Percentiles rank a stretch among this genome's conserved stretches.
Evolutionary conservation across 2,888 invertebrate genomes (phyloP).

Genomic region (Leptinotarsa rubiginosa): DNA sequence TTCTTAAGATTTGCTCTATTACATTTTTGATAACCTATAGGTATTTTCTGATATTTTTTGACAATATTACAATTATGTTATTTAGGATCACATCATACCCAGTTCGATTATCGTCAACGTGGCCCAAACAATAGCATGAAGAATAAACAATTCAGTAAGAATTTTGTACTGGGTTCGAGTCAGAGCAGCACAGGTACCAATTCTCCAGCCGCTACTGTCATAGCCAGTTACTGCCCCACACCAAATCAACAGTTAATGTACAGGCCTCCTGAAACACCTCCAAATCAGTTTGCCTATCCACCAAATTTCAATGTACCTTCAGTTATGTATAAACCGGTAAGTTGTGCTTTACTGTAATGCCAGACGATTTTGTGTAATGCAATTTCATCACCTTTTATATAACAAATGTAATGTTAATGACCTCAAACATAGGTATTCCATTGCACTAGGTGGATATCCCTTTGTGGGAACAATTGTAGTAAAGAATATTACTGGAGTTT

Average conservation of each 20-base stretch:
- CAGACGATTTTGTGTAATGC: too few species aligned
- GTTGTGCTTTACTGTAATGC: conserved; percentile 26
- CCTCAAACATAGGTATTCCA: too few species aligned
- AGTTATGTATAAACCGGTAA: conserved; percentile 62
- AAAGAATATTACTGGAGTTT: too few species aligned
- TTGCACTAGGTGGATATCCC: too few species aligned
- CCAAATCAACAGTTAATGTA: conserved; percentile 54
- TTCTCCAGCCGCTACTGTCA: conserved; percentile 64
- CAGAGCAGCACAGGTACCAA: conserved; percentile 64
- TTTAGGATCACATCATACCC: conserved; percentile 22
- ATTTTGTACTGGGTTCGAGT: conserved; percentile 58
- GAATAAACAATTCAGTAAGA: conserved; percentile 45
- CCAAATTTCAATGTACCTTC: conserved; percentile 57
- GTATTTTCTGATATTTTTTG: too few species aligned
- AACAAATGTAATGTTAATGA: too few species aligned
- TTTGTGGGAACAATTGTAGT: too few species aligned
- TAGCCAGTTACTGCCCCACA: conserved; percentile 59
- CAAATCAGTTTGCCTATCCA: conserved; percentile 56
- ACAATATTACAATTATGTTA: background rate
- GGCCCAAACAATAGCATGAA: conserved; percentile 30
- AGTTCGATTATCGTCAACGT: conserved; percentile 40
- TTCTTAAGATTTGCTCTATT: too few species aligned
- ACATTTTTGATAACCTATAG: too few species aligned
- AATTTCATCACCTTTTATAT: too few species aligned
- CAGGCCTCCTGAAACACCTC: conserved; percentile 63